These are phyloP conservation scores for Atherinosoma microstoma DNA, from an alignment of 2,797 vertebrate genomes.

Conservation along the genomic window DNA sequence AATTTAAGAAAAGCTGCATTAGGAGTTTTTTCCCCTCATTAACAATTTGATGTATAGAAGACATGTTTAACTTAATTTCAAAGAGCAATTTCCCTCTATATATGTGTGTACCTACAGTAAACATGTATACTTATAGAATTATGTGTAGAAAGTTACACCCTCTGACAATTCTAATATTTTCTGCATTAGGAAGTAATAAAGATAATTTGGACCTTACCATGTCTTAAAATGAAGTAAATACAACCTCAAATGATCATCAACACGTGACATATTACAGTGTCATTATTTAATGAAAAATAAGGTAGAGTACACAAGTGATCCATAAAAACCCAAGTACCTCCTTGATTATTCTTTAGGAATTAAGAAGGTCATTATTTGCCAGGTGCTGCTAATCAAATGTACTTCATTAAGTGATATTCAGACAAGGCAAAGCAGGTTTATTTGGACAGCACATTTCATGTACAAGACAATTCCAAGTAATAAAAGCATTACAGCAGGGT, in stretches of 20 bases:
- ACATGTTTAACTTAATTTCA: neutral
- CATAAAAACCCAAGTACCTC: neutral
- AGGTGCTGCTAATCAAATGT: neutral
- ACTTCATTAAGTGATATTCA: neutral
- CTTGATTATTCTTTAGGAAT: neutral
- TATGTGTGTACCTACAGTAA: neutral
- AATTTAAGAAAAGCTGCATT: conserved; percentile 19
- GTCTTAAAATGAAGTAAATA: neutral
- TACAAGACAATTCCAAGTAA: too few species aligned
- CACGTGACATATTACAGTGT: neutral
- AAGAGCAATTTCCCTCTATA: neutral
- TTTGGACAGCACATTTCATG: too few species aligned
- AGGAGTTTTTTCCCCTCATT: neutral
- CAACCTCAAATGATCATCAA: neutral
- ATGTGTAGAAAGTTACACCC: neutral
- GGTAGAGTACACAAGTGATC: neutral
- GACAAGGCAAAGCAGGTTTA: too few species aligned
- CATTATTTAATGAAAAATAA: neutral
- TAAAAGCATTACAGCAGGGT: too few species aligned
- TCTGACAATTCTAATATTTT: neutral
- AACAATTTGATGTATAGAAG: neutral
- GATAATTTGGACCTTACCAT: neutral
- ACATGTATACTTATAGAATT: neutral
- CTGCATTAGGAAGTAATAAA: neutral
- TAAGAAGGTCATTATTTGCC: neutral